Evolutionary conservation across 2,113 vertebrate genomes (phyloP), one percentile per base, ranked within the genome.

Genomic region (Oryzias celebensis): DNA sequence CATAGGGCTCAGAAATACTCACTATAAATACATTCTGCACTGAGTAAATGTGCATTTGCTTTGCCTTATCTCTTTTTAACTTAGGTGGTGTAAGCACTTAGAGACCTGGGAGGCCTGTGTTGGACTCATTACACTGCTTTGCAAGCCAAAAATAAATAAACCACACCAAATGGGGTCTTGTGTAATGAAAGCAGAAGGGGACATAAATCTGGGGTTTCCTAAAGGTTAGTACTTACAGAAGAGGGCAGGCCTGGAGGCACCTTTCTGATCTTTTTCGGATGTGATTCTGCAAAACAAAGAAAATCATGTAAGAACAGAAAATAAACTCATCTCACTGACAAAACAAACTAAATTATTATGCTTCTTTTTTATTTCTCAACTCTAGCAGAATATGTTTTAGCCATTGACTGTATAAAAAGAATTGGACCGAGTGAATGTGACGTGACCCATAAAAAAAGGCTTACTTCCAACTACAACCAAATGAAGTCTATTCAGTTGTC

Each of bases 251-350:
- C 97, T 14, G 94, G 94, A 17, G 96, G 97, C 73, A 97, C 93
- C 90, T 99, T 99, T 79, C 96, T 92, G 84, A 97, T 95, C 91
- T 98, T 99, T 87, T 98, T 99, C 61, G 96, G 94, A 70, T 96
- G 96, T 0, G 93, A 56, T 63, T 97, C 96, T 98, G 85, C 7
- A 53, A 42, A 76, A 36, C 58, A 44, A 69, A 6, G 46, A 42
- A 73, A 75, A 63, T 69, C 14, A 50, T 56, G 48, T 62, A 51
- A 67, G n/a, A 15, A 55, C 28, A 65, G 36, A 36, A 28, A 52
- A 46, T 47, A 57, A 3, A 45, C 28, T 68, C 59, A 60, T 77
- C 59, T 70, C 16, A 7, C 14, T 45, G 44, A 7, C 14, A 45
- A 45, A 45, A 16, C 1, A 7, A 15, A 45, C 44, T 45, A 45